Evolutionary conservation across 1,140 invertebrate species (phyloP), one percentile per base, ranked within the genome.

Genomic region (Neuroterus valhalla): DNA sequence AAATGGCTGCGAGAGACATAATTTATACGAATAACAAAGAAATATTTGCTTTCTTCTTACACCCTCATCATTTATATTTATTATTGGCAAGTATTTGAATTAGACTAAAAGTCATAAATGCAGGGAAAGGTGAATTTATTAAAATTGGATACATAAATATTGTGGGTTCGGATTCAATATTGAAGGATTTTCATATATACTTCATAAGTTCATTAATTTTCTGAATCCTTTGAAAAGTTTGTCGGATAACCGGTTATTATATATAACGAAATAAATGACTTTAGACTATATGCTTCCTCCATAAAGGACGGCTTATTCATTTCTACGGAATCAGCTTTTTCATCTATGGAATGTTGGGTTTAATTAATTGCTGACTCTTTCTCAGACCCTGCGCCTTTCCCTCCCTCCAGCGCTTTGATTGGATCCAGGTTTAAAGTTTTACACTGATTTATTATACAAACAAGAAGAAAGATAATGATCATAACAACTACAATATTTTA

Each of bases 221-320:
- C 26, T 38, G 55, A 62, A 31, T 62, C 26, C 55, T 62, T 62
- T 62, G 23, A 62, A 62, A 62, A 62, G 55, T 62, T 62, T 62
- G 55, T n/a, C 55, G 31, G 55, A 62, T 62, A 62, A 62, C 26
- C 55, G 31, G 55, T 62, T 62, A 62, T 62, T 62, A 62, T 62
- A 62, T 62, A 38, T 62, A 26, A 38, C 21, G 55, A 62, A 62
- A 62, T 62, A 62, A 62, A 62, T 62, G 55, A 15, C 55, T 62
- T 26, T 62, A 62, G 55, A 62, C 31, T 62, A 62, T 62, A 62
- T n/a, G 55, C 31, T 62, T 62, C n/a, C 55, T 62, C 14, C 55
- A 62, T 62, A 62, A 62, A 62, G 55, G 55, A 38, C 55, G 55
- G 55, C 55, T 62, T 62, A 62, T 62, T 62, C 55, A 62, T 62